Evolutionary conservation across 2,113 vertebrate genomes (phyloP).

Genomic region (Maylandia zebra): DNA sequence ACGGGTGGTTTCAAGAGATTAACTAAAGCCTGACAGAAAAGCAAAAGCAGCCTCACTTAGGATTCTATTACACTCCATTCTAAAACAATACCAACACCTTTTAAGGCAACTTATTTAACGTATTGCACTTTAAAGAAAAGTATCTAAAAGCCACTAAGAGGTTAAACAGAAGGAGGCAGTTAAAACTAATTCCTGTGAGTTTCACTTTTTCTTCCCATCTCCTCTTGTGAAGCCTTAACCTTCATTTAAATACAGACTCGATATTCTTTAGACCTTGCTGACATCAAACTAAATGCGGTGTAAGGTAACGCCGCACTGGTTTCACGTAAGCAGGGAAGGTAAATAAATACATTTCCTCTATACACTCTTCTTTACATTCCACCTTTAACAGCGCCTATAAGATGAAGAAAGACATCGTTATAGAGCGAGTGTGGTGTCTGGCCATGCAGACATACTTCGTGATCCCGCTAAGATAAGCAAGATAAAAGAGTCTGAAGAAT

Average conservation of each 20-base stretch:
- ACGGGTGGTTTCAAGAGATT: background rate
- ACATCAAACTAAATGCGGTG: background rate
- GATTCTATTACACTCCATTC: background rate
- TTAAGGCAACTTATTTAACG: background rate
- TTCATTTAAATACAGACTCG: background rate
- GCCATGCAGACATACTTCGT: background rate
- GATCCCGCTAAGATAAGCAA: background rate
- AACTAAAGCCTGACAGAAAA: background rate
- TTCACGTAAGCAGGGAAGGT: background rate
- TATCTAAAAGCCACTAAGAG: background rate
- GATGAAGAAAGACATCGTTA: background rate
- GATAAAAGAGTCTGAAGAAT: constrained; percentile 10
- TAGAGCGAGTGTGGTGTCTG: background rate
- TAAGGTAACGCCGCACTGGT: background rate
- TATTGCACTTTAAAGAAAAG: background rate
- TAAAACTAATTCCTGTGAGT: background rate
- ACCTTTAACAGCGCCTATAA: background rate
- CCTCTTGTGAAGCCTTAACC: background rate
- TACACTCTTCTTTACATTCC: background rate
- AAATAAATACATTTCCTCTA: background rate
- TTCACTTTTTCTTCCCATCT: background rate
- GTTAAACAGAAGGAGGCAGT: background rate
- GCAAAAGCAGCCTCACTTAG: background rate
- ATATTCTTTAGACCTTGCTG: background rate
- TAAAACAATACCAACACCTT: background rate